Evolutionary conservation across 1,140 invertebrate species (phyloP).

Genomic region (Scaptomyza montana): DNA sequence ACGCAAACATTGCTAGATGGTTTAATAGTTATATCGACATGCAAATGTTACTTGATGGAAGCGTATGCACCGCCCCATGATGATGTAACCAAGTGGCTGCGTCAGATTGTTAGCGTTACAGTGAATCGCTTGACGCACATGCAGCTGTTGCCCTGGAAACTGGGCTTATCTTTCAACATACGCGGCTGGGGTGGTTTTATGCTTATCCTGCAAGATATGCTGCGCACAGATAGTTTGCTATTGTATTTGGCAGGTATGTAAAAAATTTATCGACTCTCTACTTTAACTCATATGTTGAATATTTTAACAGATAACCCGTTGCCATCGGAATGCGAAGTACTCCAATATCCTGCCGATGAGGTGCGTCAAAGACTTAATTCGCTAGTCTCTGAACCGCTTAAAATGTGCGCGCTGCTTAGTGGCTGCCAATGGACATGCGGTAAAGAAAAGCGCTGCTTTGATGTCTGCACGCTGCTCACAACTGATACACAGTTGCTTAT

Average conservation of each 20-base stretch:
- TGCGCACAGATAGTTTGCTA: constrained; percentile 70
- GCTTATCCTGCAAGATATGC: constrained; percentile 71
- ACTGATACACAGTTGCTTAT: constrained; percentile 72
- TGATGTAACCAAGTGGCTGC: constrained; percentile 78
- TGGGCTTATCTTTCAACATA: constrained; percentile 66
- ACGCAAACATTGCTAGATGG: constrained; percentile 79
- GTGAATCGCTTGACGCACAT: constrained; percentile 61
- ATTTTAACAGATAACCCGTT: constrained; percentile 78
- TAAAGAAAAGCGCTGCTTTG: constrained; percentile 64
- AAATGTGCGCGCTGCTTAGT: constrained; percentile 84
- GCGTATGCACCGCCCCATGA: constrained; percentile 84
- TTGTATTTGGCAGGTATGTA: constrained; percentile 63
- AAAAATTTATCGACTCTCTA: not conserved
- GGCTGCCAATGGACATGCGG: constrained; percentile 79
- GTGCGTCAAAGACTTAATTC: constrained; percentile 60
- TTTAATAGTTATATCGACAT: constrained; percentile 85
- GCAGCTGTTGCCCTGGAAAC: constrained; percentile 73
- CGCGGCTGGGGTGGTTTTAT: constrained; percentile 63
- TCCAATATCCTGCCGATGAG: constrained; percentile 76
- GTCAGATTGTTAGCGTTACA: constrained; percentile 53
- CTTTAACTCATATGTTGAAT: not conserved
- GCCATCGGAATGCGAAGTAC: constrained; percentile 83
- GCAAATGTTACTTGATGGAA: constrained; percentile 85
- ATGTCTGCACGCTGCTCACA: constrained; percentile 77
- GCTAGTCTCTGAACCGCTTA: constrained; percentile 65